Base-by-base conservation (phyloP, 2,888 invertebrate species). In the Cantharis rufa region DNA sequence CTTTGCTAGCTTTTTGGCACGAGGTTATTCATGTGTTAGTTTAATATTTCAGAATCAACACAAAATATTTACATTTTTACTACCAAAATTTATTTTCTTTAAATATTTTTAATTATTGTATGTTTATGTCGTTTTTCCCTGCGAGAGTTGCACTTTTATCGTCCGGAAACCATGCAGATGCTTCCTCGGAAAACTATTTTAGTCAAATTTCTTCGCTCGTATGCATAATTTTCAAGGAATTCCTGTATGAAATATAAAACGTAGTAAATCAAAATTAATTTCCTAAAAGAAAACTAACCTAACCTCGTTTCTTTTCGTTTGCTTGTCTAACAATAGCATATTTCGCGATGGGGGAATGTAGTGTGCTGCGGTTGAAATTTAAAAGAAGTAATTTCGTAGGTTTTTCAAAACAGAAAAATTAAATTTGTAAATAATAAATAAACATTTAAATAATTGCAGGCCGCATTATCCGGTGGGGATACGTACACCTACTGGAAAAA, bases 21-120 rank as follows among this genome's bases (percentile, higher is more conserved):
- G 74, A 78, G 78, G 73, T 78, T 78, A 78, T 78, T 78, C 78
- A 75, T 78, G 75, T 75, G 78, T 75, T 77, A 24, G 64, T 24
- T n/a, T 66, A 21, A 66, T 66, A 66, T 66, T 66, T 21, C 21
- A 66, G 48, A 48, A n/a, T 48, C 48, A 48, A 48, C 48, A 48
- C 48, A 48, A 48, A 48, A 48, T 48, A 48, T 48, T 48, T 48
- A 48, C n/a, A 48, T 48, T 48, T n/a, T n/a, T n/a, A n/a, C n/a
- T 13, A n/a, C 48, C n/a, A n/a, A 48, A 48, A n/a, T 48, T 48
- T 48, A n/a, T 48, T 48, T 48, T n/a, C 48, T 5, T n/a, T n/a
- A n/a, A 4, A 48, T 48, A 48, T 48, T 48, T 24, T 10, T 28
- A 28, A 28, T 28, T 28, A 28, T 28, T 10, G 27, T 28, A 9